Evolutionary conservation across 1,140 invertebrate species (phyloP).

Genomic region (Drosophila guanche): DNA sequence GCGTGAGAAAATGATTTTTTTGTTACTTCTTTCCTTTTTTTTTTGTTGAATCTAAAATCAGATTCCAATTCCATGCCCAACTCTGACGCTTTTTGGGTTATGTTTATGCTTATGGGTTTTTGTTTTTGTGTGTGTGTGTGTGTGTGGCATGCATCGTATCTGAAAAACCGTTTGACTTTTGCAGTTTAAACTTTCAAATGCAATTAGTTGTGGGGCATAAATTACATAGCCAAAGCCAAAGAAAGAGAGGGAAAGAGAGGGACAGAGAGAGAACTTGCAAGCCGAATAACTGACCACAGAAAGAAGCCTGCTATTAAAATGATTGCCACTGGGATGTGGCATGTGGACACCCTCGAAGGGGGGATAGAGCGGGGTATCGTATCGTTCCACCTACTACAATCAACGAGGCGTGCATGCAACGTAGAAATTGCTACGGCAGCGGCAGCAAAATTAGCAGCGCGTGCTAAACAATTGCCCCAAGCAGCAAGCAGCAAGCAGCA

Average conservation of each 20-base stretch:
- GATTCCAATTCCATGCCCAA: too few species aligned
- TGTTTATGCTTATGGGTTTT: slow-evolving; percentile 10
- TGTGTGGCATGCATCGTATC: slow-evolving; percentile 61
- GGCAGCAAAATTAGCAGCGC: slow-evolving; percentile 77
- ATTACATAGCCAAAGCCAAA: slow-evolving; percentile 49
- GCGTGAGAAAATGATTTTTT: slow-evolving; percentile 11
- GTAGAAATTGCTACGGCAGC: slow-evolving; percentile 71
- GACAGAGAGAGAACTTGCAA: not conserved
- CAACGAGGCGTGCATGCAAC: slow-evolving; percentile 80
- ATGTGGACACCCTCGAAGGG: slow-evolving; percentile 18
- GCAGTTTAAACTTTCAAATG: slow-evolving; percentile 80
- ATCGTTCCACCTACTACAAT: slow-evolving; percentile 75
- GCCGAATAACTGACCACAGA: slow-evolving; percentile 41
- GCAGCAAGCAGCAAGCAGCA: slow-evolving; percentile 20
- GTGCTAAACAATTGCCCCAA: slow-evolving; percentile 77
- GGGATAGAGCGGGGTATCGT: not conserved
- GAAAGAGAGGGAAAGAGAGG: not conserved
- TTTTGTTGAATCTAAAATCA: slow-evolving; percentile 4
- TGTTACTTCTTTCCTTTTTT: slow-evolving; percentile 19
- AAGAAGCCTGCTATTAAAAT: slow-evolving; percentile 74
- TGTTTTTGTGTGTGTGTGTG: slow-evolving; percentile 24
- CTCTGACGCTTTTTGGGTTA: slow-evolving; percentile 55
- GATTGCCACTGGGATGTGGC: slow-evolving; percentile 54
- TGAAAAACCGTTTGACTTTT: slow-evolving; percentile 79
- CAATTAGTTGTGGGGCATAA: slow-evolving; percentile 74